Conservation (phyloP, 2,797 vertebrate species). For the Liasis olivaceus region DNA sequence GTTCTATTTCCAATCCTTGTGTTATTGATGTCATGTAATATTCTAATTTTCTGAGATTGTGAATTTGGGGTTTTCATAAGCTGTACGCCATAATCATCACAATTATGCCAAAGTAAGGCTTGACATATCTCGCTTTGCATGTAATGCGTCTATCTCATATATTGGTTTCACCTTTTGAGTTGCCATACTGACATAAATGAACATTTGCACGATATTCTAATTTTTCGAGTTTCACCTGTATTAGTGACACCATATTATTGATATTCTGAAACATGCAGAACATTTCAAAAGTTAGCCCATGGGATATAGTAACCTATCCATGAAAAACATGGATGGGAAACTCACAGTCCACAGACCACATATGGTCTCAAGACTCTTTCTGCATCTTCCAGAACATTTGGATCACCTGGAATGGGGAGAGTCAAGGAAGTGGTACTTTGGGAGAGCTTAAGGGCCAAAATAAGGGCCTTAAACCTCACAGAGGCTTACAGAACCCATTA, state of each 20-base stretch:
- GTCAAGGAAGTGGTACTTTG: not conserved
- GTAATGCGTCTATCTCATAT: no score
- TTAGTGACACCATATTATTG: not conserved
- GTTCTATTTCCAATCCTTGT: no score
- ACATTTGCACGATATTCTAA: no score
- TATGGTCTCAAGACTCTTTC: not conserved
- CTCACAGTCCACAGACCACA: not conserved
- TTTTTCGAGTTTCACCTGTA: no score
- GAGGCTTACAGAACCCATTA: not conserved
- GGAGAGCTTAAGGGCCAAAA: not conserved
- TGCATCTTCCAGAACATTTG: not conserved
- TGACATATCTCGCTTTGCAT: no score
- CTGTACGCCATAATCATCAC: no score
- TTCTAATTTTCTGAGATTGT: no score
- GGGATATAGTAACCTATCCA: not conserved
- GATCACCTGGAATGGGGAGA: not conserved
- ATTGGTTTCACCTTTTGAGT: no score
- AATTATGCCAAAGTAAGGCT: no score
- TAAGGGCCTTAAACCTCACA: not conserved
- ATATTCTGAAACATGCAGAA: not conserved
- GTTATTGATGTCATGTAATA: no score
- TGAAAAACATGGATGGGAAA: not conserved
- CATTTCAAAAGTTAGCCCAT: not conserved
- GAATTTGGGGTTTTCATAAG: no score
- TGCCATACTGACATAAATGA: no score